phyloP scores from a whole-genome alignment of 2,888 invertebrate species.

The Itoplectis maculator region DNA sequence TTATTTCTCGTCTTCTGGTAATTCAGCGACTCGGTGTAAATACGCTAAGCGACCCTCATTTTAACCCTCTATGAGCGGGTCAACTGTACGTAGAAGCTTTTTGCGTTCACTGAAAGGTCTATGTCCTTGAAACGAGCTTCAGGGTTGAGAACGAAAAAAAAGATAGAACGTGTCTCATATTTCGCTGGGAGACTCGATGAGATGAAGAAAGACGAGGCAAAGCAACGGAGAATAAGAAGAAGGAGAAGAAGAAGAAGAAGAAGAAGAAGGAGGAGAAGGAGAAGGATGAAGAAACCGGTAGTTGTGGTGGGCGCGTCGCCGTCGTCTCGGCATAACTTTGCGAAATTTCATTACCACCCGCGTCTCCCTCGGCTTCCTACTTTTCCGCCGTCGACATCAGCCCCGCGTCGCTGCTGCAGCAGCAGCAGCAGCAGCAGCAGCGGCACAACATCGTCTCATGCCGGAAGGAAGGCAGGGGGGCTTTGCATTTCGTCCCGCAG shows the following conservation, averaged over 20 bases:
- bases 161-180: constrained; percentile 34
- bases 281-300: constrained; percentile 35
- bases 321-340: constrained; percentile 76
- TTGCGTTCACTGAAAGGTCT: neutral
- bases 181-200: constrained; percentile 36
- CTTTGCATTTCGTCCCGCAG: constrained; percentile 21
- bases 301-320: constrained; percentile 43
- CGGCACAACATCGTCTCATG: constrained; percentile 47
- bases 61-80: neutral
- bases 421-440: constrained; percentile 9
- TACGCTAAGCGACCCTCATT: constrained; percentile 21
- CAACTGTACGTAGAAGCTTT: neutral
- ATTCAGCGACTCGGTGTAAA: neutral
- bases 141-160: neutral
- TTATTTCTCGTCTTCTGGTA: constrained; percentile 32
- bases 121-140: constrained; percentile 17
- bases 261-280: neutral
- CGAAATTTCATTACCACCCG: constrained; percentile 78
- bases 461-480: constrained; percentile 2
- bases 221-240: neutral
- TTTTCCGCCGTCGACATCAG: constrained; percentile 27
- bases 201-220: constrained; percentile 29
- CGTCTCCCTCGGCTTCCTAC: constrained; percentile 54
- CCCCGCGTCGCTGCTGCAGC: neutral
- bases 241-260: constrained; percentile 16